Percentiles rank a stretch among this genome's conserved stretches.
Conservation (phyloP, 2,888 invertebrate species). For the Drosophila koepferae region DNA sequence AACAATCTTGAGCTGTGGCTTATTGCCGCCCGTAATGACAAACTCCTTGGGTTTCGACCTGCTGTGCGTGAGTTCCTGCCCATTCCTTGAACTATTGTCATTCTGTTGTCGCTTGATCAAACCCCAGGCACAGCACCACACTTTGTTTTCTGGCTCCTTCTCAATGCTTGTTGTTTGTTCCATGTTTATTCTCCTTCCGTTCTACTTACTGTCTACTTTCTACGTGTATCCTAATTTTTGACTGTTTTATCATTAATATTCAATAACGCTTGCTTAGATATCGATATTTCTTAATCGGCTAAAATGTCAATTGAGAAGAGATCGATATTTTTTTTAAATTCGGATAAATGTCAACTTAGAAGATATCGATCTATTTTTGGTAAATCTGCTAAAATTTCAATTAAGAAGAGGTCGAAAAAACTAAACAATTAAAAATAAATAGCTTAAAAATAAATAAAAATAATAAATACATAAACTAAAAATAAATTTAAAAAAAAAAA, state of each 20-base stretch:
- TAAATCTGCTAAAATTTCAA: not conserved
- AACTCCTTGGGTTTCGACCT: conserved; percentile 39
- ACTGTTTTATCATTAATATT: not conserved
- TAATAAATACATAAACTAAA: too few species aligned
- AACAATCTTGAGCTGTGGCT: conserved; percentile 21
- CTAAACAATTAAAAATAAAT: too few species aligned
- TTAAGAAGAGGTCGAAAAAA: not conserved
- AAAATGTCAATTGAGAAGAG: too few species aligned
- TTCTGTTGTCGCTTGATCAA: not conserved
- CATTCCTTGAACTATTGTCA: not conserved
- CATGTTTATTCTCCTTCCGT: conserved; percentile 11
- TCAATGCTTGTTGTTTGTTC: conserved; percentile 9
- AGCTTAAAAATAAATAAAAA: too few species aligned
- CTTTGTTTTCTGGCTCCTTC: conserved; percentile 1
- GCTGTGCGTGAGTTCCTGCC: not conserved
- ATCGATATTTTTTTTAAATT: too few species aligned
- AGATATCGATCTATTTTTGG: too few species aligned
- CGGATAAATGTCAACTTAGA: too few species aligned
- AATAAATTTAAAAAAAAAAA: too few species aligned
- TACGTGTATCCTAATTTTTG: conserved; percentile 3
- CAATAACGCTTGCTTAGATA: conserved; percentile 6
- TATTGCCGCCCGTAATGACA: conserved; percentile 28
- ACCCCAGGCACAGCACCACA: conserved; percentile 53
- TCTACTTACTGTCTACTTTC: not conserved
- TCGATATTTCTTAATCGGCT: too few species aligned